A percentile compares a stretch with the other conserved stretches of the same genome.
phyloP scores from a whole-genome alignment of 2,113 vertebrate genomes.

The Ageneiosus marmoratus region DNA sequence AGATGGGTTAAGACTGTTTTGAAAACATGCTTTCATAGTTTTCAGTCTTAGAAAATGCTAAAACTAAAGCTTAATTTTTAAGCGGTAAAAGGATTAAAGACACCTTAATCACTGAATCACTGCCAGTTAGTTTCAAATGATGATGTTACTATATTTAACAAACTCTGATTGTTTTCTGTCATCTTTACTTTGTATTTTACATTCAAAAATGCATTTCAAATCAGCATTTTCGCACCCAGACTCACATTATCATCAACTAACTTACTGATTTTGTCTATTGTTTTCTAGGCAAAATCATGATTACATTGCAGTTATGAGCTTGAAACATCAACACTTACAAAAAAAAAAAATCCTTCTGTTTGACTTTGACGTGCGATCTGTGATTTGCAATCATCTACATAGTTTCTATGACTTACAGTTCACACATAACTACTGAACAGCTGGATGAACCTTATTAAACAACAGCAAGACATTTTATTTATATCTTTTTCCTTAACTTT shows the following conservation, averaged over 20 bases:
- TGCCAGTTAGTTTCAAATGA: neutral
- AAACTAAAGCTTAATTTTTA: neutral
- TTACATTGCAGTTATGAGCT: neutral
- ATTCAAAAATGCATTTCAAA: neutral
- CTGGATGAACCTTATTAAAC: conserved; percentile 1
- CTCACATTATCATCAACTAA: neutral
- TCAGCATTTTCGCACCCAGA: neutral
- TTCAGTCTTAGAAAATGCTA: neutral
- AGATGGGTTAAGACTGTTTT: neutral
- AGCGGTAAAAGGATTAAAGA: neutral
- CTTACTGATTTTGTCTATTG: neutral
- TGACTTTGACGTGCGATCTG: neutral
- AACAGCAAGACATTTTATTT: neutral
- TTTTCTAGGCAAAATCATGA: neutral
- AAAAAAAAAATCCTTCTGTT: neutral
- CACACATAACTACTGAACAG: neutral
- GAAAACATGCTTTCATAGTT: neutral
- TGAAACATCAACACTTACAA: neutral
- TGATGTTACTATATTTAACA: neutral
- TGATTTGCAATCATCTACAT: neutral
- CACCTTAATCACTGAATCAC: neutral
- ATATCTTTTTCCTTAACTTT: no score
- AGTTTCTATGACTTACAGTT: neutral
- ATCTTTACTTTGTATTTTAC: neutral
- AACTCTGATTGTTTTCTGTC: neutral